Evolutionary conservation across 2,888 invertebrate genomes (phyloP), one percentile per base, ranked within the genome.

Genomic region (Ophraella communa): DNA sequence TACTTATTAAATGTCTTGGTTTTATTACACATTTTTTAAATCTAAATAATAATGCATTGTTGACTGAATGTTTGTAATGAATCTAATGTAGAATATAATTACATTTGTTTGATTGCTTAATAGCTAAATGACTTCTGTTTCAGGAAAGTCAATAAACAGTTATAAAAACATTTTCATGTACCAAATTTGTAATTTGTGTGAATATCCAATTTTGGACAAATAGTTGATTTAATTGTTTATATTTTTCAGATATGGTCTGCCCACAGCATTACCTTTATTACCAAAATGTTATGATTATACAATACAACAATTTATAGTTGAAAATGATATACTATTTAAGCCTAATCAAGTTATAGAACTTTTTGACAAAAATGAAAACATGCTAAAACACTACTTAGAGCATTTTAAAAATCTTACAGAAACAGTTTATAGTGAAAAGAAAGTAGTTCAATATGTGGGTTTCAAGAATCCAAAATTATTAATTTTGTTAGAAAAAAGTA

Each of bases 221-320:
- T 5, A 7, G 21, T 33, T 33, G 21, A 14, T 39, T 23, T n/a
- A n/a, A n/a, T n/a, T 4, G 24, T 24, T 14, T 10, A 55, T 24
- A 11, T 44, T 20, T 59, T 58, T 49, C 21, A 73, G 74, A 17
- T 76, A 76, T 71, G 75, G 75, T 5, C 10, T 69, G 17, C 54
- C 55, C 30, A 45, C 64, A 17, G 73, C 75, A 35, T 14, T 62
- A 21, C 55, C 66, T 8, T 44, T 75, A 20, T 57, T 76, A 17
- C 68, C 72, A 33, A 70, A 64, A 42, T 76, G 75, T 44, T 70
- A 69, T 62, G 27, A 53, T 10, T 23, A 21, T 3, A 75, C 73
- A 67, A 72, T 75, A 30, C 42, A 47, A 20, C 45, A 68, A 14
- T 21, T 68, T 33, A 30, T 73, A 7, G 57, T 39, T 20, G 66